These are phyloP conservation scores for Triplophysa rosa DNA, from an alignment of 2,113 vertebrate species.

Conservation along the genomic window DNA sequence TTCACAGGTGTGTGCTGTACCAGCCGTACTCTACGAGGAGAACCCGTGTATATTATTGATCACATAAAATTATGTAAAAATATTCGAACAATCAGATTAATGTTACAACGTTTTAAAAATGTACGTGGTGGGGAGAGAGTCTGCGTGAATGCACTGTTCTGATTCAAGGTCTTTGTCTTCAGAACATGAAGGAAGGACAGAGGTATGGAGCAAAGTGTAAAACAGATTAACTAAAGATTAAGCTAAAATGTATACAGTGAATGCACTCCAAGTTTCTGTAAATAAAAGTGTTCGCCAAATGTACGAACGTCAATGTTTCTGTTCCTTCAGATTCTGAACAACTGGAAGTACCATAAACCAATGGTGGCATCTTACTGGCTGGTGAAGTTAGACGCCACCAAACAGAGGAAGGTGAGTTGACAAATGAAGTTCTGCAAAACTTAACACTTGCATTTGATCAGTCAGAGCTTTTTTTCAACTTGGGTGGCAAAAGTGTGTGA, in stretches of 20 bases:
- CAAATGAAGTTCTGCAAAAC: not conserved
- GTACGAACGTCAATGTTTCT: not conserved
- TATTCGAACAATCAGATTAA: constrained; percentile 46
- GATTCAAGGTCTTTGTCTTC: constrained; percentile 45
- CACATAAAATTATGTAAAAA: constrained; percentile 28
- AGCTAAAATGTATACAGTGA: too few relatives aligned
- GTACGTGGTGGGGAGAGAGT: constrained; percentile 22
- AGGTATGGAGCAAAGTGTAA: not conserved
- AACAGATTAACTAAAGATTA: too few relatives aligned
- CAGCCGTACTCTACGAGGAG: constrained; percentile 1
- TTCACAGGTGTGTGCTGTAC: not conserved
- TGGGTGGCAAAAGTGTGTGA: not conserved
- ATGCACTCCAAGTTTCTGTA: too few relatives aligned
- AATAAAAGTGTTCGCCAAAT: too few relatives aligned
- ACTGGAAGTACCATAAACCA: constrained; percentile 96
- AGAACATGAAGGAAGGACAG: constrained; percentile 1
- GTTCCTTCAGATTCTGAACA: constrained; percentile 86
- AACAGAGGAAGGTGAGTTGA: constrained; percentile 91
- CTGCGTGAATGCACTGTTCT: constrained; percentile 10
- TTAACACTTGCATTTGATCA: not conserved
- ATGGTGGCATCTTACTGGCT: constrained; percentile 97
- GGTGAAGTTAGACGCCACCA: constrained; percentile 91
- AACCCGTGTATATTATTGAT: constrained; percentile 31
- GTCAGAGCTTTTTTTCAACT: not conserved
- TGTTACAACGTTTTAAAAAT: constrained; percentile 42